Base-by-base conservation (phyloP, 1,140 invertebrate genomes). In the Cyphomyrmex costatus region DNA sequence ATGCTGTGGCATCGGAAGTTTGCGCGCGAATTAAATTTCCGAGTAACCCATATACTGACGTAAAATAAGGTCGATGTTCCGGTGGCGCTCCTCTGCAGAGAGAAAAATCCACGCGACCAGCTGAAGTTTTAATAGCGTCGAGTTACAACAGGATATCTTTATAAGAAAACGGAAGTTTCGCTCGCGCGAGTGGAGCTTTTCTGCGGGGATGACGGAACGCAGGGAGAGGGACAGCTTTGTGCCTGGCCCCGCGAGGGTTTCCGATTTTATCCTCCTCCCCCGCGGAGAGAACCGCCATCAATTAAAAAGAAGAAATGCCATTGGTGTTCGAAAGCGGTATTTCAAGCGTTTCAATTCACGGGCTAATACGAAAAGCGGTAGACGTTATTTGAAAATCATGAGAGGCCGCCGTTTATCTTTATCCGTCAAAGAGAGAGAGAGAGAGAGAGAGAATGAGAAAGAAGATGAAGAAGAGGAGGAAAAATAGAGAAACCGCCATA, bases 11-110 rank as follows among this genome's bases (percentile, higher is more conserved):
- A 53, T 5, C 27, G 61, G n/a, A 21, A n/a, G n/a, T 33, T 36
- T 7, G 42, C 58, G 76, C 27, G 63, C 49, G 78, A 82, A 60
- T 82, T 73, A 82, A 82, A 82, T 82, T 82, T 73, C 66, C 79
- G 79, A 83, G 36, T 83, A 73, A 83, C 79, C 79, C 53, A 73
- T 33, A 83, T 83, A 74, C 1, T 12, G 51, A 14, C 12, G 53
- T 68, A 68, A 83, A 83, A 83, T 83, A 60, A 74, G 68, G 68
- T 61, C 68, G 30, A 14, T 27, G 58, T 63, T 49, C 36, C 70
- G 51, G 30, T 53, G 14, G 66, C 68, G 24, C 24, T 33, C 16
- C 36, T 73, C n/a, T 42, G 36, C 12, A 12, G 65, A 21, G 65
- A 68, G 36, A 24, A 73, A 60, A 66, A 82, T 60, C 30, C 79